Conservation (phyloP, 2,113 vertebrate species). For the Kryptolebias marmoratus region DNA sequence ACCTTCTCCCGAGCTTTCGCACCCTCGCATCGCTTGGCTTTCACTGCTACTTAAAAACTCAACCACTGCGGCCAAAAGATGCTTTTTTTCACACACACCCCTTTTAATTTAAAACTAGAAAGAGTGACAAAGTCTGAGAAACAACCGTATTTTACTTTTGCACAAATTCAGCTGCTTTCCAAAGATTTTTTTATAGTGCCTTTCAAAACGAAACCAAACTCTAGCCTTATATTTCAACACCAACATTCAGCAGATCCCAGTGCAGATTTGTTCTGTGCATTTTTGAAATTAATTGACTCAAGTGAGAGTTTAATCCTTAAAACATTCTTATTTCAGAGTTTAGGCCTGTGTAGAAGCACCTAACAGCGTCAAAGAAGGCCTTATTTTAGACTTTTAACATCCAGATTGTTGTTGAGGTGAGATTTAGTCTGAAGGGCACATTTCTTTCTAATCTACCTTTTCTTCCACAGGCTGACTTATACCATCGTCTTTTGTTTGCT, state of each 20-base stretch:
- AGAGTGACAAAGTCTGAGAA: constrained; percentile 24
- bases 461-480: too few species aligned
- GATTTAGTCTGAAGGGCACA: too few species aligned
- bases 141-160: constrained; percentile 57
- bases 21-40: constrained; percentile 9
- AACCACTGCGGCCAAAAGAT: neutral
- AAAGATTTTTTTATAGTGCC: constrained; percentile 8
- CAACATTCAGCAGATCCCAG: neutral
- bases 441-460: too few species aligned
- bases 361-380: too few species aligned
- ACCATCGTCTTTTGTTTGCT: too few species aligned
- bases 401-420: too few species aligned
- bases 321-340: too few species aligned
- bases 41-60: neutral
- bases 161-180: constrained; percentile 1
- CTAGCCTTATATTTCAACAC: too few species aligned
- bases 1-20: constrained; percentile 17
- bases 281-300: neutral
- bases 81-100: too few species aligned
- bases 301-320: too few species aligned
- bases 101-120: neutral
- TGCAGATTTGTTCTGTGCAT: neutral
- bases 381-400: too few species aligned
- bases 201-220: neutral
- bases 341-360: too few species aligned